Percentiles rank a stretch among this genome's conserved stretches.
Evolutionary conservation across 2,797 vertebrate species (phyloP).

Genomic region (Tenualosa thibaudeaui): DNA sequence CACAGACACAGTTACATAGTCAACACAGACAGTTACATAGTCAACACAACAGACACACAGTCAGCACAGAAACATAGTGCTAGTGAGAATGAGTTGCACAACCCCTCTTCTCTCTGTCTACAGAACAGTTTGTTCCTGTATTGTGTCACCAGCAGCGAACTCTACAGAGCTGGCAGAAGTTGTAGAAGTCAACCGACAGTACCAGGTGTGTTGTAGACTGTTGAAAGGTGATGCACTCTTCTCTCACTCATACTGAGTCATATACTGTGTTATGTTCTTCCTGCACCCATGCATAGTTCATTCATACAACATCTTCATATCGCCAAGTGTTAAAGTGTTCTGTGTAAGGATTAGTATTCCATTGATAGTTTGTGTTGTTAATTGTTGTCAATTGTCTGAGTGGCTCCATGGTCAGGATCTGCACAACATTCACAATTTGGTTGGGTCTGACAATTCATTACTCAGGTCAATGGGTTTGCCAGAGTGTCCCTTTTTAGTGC

Average conservation of each 20-base stretch:
- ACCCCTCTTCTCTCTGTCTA: background rate
- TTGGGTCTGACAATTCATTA: no score
- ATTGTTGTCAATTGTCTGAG: conserved; percentile 56
- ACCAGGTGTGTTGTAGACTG: conserved; percentile 57
- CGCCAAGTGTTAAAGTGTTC: no score
- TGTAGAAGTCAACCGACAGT: conserved; percentile 56
- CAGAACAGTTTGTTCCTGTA: conserved; percentile 66
- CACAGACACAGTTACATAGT: no score
- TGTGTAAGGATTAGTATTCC: no score
- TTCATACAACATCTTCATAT: background rate
- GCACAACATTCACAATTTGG: conserved; percentile 65
- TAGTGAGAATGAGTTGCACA: no score
- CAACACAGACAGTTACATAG: no score
- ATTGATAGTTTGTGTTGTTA: no score
- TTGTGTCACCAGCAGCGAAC: conserved; percentile 54
- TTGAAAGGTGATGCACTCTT: background rate
- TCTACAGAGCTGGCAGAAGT: conserved; percentile 62
- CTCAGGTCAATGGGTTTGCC: no score
- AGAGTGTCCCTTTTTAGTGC: no score
- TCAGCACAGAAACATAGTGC: no score
- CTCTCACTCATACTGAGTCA: background rate
- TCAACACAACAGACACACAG: no score
- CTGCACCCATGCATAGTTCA: background rate
- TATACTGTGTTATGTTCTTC: background rate
- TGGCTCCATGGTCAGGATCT: conserved; percentile 61